These are phyloP conservation scores for Orussus abietinus DNA, from an alignment of 1,140 invertebrate genomes.

Conservation along the genomic window DNA sequence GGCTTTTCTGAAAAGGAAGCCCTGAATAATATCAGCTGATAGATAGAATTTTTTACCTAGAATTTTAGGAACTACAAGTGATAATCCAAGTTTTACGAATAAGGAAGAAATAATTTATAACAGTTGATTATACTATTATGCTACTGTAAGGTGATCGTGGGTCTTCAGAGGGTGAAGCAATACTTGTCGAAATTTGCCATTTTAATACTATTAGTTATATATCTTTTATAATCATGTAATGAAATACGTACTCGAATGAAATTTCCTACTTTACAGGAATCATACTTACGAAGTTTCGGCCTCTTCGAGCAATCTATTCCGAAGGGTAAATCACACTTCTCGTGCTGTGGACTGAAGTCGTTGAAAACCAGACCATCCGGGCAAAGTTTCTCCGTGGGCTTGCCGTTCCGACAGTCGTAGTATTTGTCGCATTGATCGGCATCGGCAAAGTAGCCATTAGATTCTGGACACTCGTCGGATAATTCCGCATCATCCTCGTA, in stretches of 20 bases:
- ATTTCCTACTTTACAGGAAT: no score
- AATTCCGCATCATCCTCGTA: conserved; percentile 33
- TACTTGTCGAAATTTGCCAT: no score
- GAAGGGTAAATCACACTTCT: conserved; percentile 85
- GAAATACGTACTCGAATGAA: conserved; percentile 10
- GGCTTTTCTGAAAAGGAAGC: conserved; percentile 73
- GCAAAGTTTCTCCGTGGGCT: conserved; percentile 73
- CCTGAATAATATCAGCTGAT: conserved; percentile 10
- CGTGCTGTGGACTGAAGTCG: conserved; percentile 73
- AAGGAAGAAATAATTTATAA: no score
- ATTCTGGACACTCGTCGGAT: conserved; percentile 72
- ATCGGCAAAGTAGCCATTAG: conserved; percentile 81
- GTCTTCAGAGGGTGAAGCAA: no score
- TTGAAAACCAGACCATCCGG: conserved; percentile 91
- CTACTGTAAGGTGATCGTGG: no score
- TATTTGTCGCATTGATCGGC: conserved; percentile 88
- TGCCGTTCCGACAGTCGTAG: conserved; percentile 74
- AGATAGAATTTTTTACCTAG: no score
- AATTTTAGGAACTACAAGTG: no score
- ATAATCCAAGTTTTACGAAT: no score
- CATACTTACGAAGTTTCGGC: conserved; percentile 72
- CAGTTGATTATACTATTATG: no score
- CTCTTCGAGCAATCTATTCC: conserved; percentile 78
- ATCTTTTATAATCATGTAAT: conserved; percentile 7
- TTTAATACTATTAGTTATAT: conserved; percentile 2